These are phyloP conservation scores for Scomberomorus guttatus DNA, from an alignment of 2,797 vertebrate species.

Conservation along the genomic window DNA sequence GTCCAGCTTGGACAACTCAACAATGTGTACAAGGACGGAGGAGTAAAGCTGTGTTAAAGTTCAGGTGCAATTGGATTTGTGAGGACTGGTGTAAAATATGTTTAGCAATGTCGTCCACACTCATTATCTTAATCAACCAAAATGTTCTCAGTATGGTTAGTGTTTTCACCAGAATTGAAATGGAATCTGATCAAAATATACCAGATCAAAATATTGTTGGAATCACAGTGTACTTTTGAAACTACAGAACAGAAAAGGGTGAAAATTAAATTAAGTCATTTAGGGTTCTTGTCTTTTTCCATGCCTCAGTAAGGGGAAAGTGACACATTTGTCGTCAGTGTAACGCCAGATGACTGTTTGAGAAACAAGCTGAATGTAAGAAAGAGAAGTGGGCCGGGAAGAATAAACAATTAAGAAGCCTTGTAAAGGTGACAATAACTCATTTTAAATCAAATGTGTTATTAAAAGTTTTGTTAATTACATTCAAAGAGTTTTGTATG, in stretches of 20 bases:
- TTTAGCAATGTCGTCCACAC: background rate
- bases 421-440: too few species aligned
- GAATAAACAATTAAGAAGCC: too few species aligned
- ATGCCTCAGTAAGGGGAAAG: background rate
- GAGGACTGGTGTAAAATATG: background rate
- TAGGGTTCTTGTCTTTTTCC: background rate
- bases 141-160: background rate
- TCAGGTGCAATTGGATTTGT: background rate
- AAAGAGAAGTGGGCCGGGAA: background rate
- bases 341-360: background rate
- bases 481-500: too few species aligned
- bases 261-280: background rate
- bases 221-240: background rate
- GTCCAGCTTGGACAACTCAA: background rate
- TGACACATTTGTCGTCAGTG: background rate
- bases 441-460: too few species aligned
- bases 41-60: background rate
- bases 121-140: background rate
- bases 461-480: too few species aligned
- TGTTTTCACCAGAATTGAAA: background rate
- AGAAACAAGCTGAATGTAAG: conserved; percentile 1
- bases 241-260: background rate
- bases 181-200: background rate
- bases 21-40: background rate
- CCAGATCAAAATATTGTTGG: background rate